Evolutionary conservation across 1,140 invertebrate species (phyloP), one percentile per base, ranked within the genome.

Genomic region (Philotrypesis tridentata): DNA sequence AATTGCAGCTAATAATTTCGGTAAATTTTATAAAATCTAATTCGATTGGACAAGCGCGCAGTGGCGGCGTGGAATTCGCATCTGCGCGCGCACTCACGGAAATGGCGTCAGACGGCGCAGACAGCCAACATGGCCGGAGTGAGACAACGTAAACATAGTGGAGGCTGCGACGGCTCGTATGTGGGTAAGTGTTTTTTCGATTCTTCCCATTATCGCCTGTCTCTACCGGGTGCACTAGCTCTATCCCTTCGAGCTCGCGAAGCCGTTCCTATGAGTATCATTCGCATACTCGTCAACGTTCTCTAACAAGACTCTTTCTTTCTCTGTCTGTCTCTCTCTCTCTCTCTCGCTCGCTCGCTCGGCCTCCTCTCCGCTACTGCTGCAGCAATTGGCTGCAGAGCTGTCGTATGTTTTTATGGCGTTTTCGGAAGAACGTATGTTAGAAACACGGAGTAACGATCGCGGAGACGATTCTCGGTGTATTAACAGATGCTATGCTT

Each of bases 71-170:
- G 27, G 25, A 29, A 14, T 5, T 17, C 23, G 27, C 61, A 65
- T 5, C 21, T 85, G 82, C 80, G 84, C 88, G 86, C 88, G 89
- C 85, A 82, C 63, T 60, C 61, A 68, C 88, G 89, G 90, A 90
- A 87, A 85, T 90, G 87, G 85, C 88, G 89, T 88, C 84, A 87
- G 75, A 85, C 83, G 48, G 81, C 85, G 84, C 74, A 84, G 86
- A 85, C 48, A 55, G 48, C 73, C 89, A 91, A 91, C 85, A 92
- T 92, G 91, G 90, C 90, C 85, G 88, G 88, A 75, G 79, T 82
- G 83, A 83, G 84, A 87, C 87, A 91, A 91, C 89, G 88, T 92
- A 92, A 92, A 92, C 91, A 92, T 65, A 89, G 87, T 88, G 87
- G 85, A 73, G 85, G 90, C 80, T 84, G 85, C 87, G 80, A 87